Percentiles rank a stretch among this genome's conserved stretches.
These are phyloP conservation scores for Albula goreensis DNA, from an alignment of 2,113 vertebrate species.

Conservation along the genomic window DNA sequence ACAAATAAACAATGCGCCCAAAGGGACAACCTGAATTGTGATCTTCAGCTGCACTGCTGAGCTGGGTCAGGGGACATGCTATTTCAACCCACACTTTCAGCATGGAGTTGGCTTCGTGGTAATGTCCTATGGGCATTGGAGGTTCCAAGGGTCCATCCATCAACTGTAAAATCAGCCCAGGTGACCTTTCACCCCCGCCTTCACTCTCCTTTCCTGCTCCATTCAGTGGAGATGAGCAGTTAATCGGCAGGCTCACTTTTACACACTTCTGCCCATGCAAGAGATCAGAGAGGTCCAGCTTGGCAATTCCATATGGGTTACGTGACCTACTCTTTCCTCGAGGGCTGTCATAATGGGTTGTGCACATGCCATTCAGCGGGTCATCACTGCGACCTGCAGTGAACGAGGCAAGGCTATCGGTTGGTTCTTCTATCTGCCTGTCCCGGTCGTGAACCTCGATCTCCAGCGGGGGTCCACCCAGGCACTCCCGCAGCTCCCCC, in stretches of 20 bases:
- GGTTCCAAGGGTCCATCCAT: background rate
- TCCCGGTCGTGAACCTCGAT: slow-evolving; percentile 83
- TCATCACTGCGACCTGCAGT: slow-evolving; percentile 55
- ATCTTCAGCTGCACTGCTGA: background rate
- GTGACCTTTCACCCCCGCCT: background rate
- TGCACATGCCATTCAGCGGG: slow-evolving; percentile 42
- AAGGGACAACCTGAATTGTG: slow-evolving; percentile 48
- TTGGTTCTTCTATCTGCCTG: slow-evolving; percentile 52
- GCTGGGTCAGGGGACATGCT: slow-evolving; percentile 51
- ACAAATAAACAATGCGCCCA: slow-evolving; percentile 73
- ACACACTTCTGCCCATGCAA: slow-evolving; percentile 67
- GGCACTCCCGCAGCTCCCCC: slow-evolving; percentile 64
- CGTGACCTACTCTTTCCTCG: slow-evolving; percentile 27
- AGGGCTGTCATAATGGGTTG: slow-evolving; percentile 36
- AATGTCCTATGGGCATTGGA: slow-evolving; percentile 65
- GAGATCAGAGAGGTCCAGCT: slow-evolving; percentile 71
- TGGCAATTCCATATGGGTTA: slow-evolving; percentile 71
- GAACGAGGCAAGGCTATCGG: slow-evolving; percentile 48
- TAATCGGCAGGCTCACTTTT: slow-evolving; percentile 65
- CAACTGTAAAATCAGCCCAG: slow-evolving; percentile 3
- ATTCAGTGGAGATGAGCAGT: slow-evolving; percentile 46
- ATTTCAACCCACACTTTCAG: slow-evolving; percentile 78
- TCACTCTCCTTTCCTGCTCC: background rate
- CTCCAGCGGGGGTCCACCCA: slow-evolving; percentile 74
- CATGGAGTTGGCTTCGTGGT: slow-evolving; percentile 66